Evolutionary conservation across 2,113 vertebrate species (phyloP).

Genomic region (Cyanistes caeruleus): DNA sequence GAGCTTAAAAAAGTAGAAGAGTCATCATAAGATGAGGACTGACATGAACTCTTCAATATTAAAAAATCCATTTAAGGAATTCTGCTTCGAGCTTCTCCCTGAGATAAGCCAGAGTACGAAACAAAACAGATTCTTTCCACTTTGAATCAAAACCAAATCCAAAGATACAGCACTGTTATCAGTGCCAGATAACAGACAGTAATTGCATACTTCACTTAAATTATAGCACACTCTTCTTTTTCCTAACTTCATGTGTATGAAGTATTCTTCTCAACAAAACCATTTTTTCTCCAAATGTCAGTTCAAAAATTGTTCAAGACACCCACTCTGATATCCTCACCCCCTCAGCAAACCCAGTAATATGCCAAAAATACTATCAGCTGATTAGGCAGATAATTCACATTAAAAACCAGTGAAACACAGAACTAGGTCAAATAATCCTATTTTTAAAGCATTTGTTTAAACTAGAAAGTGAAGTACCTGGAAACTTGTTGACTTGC

Average conservation of each 20-base stretch:
- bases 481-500: slow-evolving; percentile 99
- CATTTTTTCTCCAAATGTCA: background rate
- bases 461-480: slow-evolving; percentile 69
- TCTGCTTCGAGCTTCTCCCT: background rate
- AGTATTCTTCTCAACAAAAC: background rate
- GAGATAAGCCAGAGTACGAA: background rate
- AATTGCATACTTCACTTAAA: background rate
- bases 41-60: slow-evolving; percentile 27
- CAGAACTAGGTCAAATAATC: background rate
- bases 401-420: background rate
- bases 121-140: background rate
- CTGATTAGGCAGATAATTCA: background rate
- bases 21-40: slow-evolving; percentile 46
- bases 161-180: background rate
- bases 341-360: background rate
- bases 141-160: background rate
- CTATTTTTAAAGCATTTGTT: background rate
- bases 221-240: background rate
- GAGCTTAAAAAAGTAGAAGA: slow-evolving; percentile 54
- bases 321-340: background rate
- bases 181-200: background rate
- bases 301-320: background rate
- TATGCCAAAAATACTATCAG: background rate
- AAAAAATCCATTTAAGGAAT: slow-evolving; percentile 40
- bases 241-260: background rate